A percentile compares a stretch with the other conserved stretches of the same genome.
Conservation (phyloP, 2,113 vertebrate genomes). For the Gila orcuttii region DNA sequence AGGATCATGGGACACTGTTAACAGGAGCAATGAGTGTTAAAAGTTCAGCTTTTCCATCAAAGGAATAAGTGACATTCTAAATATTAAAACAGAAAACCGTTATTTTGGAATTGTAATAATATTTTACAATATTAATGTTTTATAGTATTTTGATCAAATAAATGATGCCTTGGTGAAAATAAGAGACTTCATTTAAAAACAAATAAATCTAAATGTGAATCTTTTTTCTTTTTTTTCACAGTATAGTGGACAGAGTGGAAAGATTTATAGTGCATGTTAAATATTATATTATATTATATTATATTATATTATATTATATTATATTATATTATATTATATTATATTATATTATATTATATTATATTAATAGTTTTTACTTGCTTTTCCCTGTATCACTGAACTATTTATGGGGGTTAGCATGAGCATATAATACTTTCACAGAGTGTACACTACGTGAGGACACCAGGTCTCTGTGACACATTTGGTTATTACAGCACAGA, state of each 20-base stretch:
- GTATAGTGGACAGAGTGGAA: no score
- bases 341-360: background rate
- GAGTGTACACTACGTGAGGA: background rate
- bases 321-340: no score
- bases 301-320: background rate
- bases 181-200: background rate
- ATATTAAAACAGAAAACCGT: background rate
- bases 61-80: no score
- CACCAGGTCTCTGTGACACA: constrained; percentile 41
- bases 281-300: background rate
- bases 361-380: no score
- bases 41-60: no score
- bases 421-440: background rate
- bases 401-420: background rate
- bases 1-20: background rate
- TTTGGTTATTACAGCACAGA: constrained; percentile 48
- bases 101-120: background rate
- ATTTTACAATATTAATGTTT: background rate
- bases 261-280: no score
- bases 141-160: background rate
- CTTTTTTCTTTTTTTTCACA: no score
- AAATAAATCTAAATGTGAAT: no score
- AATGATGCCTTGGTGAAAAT: background rate
- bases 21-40: background rate
- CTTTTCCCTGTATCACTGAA: no score